Conservation (phyloP, 2,888 invertebrate genomes). For the Ophion costatus region DNA sequence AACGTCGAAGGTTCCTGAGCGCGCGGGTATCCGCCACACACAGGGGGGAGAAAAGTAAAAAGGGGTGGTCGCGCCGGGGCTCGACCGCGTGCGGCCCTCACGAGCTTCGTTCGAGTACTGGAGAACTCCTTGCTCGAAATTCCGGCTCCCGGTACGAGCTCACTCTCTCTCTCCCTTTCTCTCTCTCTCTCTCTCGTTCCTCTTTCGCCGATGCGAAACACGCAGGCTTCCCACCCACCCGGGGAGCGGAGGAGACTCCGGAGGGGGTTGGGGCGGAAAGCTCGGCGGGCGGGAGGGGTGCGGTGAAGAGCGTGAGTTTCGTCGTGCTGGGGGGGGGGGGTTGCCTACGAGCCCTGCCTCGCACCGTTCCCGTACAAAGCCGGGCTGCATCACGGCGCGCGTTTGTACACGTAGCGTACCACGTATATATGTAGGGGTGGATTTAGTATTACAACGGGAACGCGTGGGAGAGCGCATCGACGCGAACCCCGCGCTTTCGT, state of each 20-base stretch:
- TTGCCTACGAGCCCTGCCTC: constrained; percentile 10
- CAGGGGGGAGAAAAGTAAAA: constrained; percentile 51
- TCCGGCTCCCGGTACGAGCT: constrained; percentile 44
- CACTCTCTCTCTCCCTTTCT: background rate
- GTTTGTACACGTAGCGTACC: background rate
- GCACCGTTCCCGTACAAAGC: background rate
- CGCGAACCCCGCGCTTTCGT: too few relatives aligned
- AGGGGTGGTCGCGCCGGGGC: constrained; percentile 55
- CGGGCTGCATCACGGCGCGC: constrained; percentile 8
- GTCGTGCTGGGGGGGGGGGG: constrained; percentile 30
- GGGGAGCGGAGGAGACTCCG: background rate
- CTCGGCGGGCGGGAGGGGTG: background rate
- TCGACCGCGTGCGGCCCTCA: constrained; percentile 64
- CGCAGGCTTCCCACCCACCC: constrained; percentile 58
- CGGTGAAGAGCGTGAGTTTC: constrained; percentile 15
- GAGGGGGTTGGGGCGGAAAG: constrained; percentile 1
- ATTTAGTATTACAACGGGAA: too few relatives aligned
- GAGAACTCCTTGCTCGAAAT: constrained; percentile 67
- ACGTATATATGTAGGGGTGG: too few relatives aligned
- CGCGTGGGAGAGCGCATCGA: too few relatives aligned
- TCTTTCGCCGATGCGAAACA: constrained; percentile 42
- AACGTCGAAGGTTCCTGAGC: constrained; percentile 31
- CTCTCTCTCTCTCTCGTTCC: constrained; percentile 35
- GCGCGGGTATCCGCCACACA: constrained; percentile 47
- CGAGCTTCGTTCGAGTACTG: constrained; percentile 79